Conservation (phyloP, 2,888 invertebrate genomes). For the Muschampia plurimacula region DNA sequence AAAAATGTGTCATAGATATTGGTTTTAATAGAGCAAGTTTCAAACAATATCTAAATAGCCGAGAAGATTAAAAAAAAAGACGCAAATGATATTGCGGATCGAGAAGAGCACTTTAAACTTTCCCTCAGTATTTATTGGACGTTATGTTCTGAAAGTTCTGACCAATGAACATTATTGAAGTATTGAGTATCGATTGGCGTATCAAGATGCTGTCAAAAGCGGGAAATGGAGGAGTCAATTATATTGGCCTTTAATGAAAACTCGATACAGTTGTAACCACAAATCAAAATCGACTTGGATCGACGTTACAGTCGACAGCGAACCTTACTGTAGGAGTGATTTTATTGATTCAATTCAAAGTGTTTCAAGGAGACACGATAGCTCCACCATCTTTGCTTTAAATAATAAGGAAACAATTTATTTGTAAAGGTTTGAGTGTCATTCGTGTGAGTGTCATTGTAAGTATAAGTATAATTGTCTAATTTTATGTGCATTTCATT, state of each 20-base stretch:
- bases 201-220: constrained; percentile 35
- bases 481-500: no score
- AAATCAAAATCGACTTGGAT: constrained; percentile 16
- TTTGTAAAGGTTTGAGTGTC: not conserved
- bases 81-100: constrained; percentile 21
- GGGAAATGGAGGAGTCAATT: constrained; percentile 24
- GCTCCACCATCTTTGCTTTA: not conserved
- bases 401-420: not conserved
- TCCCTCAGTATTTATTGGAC: constrained; percentile 27
- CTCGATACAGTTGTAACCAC: constrained; percentile 27
- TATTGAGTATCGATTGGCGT: constrained; percentile 24
- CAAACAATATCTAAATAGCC: constrained; percentile 12
- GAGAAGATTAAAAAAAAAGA: constrained; percentile 12
- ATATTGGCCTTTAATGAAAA: constrained; percentile 32
- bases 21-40: constrained; percentile 21
- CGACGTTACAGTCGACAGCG: constrained; percentile 13
- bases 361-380: not conserved
- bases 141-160: constrained; percentile 27
- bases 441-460: not conserved
- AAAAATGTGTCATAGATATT: not conserved
- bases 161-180: constrained; percentile 23
- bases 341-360: constrained; percentile 13
- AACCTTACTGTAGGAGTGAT: not conserved
- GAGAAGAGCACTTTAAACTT: constrained; percentile 37
- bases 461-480: no score